Conservation (phyloP, 2,113 vertebrate species). For the Mesoclemmys tuberculata region DNA sequence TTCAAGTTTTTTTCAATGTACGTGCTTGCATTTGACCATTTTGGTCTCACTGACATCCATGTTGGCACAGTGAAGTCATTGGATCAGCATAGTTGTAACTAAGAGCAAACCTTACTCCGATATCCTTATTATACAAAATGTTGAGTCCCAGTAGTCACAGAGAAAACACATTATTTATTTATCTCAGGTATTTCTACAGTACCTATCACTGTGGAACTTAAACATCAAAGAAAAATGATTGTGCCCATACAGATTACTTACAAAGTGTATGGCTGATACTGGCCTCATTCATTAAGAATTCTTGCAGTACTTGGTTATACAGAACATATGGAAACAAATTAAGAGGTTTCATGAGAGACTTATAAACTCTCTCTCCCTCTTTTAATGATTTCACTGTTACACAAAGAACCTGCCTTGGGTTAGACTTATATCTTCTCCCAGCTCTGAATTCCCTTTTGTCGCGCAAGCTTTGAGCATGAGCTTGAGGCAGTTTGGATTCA, state of each 20-base stretch:
- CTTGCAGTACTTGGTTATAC: not conserved
- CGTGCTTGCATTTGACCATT: not conserved
- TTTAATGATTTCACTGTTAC: not conserved
- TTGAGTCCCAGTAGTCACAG: not conserved
- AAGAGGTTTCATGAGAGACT: not conserved
- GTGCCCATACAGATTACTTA: not conserved
- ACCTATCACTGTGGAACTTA: not conserved
- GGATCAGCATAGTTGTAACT: not conserved
- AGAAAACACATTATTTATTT: not conserved
- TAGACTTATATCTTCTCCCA: not conserved
- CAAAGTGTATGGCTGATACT: not conserved
- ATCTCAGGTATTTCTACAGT: not conserved
- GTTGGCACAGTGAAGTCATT: not conserved
- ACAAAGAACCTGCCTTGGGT: not conserved
- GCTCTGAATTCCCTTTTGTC: not conserved
- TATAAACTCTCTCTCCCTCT: not conserved
- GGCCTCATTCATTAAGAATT: not conserved
- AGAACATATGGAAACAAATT: accelerated
- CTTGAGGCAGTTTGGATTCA: not conserved
- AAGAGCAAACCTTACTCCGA: not conserved
- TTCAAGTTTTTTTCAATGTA: accelerated
- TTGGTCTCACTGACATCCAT: accelerated
- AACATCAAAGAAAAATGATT: not conserved
- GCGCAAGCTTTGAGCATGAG: not conserved
- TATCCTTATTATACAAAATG: not conserved